These are phyloP conservation scores for Silvanus unidentatus DNA, from an alignment of 2,888 invertebrate species.

Conservation along the genomic window DNA sequence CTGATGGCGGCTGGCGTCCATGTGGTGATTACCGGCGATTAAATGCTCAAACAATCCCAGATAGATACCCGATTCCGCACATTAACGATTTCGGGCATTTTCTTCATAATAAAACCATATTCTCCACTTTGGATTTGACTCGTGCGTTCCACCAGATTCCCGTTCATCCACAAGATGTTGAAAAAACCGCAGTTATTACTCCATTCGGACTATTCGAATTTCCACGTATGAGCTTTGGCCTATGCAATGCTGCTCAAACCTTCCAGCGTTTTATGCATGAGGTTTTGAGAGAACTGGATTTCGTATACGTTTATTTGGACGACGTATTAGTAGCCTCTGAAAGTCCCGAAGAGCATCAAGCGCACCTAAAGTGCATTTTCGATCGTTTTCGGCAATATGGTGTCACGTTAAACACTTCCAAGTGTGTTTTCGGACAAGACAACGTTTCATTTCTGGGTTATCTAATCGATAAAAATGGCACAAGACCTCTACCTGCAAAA, in stretches of 20 bases:
- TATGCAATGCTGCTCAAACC: conserved; percentile 11
- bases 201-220: conserved; percentile 13
- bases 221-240: conserved; percentile 8
- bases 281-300: conserved; percentile 21
- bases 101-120: conserved; percentile 22
- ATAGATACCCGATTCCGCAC: conserved; percentile 29
- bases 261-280: conserved; percentile 12
- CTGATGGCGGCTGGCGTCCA: conserved; percentile 28
- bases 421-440: conserved; percentile 12
- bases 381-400: conserved; percentile 21
- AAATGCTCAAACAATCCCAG: conserved; percentile 25
- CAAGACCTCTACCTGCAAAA: conserved; percentile 6
- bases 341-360: conserved; percentile 15
- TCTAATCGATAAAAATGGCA: not conserved
- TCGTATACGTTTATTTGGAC: conserved; percentile 18
- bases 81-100: conserved; percentile 29
- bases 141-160: conserved; percentile 39
- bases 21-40: conserved; percentile 40
- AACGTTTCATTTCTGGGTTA: conserved; percentile 5
- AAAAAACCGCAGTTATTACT: conserved; percentile 11
- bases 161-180: conserved; percentile 29
- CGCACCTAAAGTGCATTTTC: conserved; percentile 21
- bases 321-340: conserved; percentile 27
- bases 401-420: conserved; percentile 21
- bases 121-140: conserved; percentile 31